phyloP scores from a whole-genome alignment of 1,140 invertebrate genomes.

The Leptopilina clavipes region DNA sequence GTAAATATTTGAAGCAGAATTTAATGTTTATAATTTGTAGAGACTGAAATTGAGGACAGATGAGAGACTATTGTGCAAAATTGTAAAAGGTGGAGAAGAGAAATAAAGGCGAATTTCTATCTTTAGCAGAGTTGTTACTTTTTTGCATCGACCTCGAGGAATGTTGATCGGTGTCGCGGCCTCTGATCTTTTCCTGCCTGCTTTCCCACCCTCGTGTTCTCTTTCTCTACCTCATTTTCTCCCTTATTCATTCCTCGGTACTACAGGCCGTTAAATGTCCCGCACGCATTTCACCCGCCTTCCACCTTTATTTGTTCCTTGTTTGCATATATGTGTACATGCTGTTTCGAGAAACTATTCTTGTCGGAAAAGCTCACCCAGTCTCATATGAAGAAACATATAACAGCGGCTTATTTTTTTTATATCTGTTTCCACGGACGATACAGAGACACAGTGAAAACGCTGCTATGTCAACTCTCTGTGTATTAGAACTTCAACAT shows the following conservation, averaged over 20 bases:
- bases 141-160: conserved; percentile 25
- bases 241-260: conserved; percentile 24
- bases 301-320: conserved; percentile 19
- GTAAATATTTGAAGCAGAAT: too few species aligned
- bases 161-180: conserved; percentile 30
- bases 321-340: background rate
- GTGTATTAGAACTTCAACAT: background rate
- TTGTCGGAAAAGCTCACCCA: conserved; percentile 6
- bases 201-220: conserved; percentile 4
- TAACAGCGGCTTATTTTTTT: too few species aligned
- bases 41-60: background rate
- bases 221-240: conserved; percentile 24
- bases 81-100: background rate
- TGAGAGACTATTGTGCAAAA: background rate
- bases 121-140: conserved; percentile 6
- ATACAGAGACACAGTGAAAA: too few species aligned
- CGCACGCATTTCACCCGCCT: conserved; percentile 26
- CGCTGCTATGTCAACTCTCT: too few species aligned
- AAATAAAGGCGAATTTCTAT: background rate
- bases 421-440: too few species aligned
- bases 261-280: conserved; percentile 27
- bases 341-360: conserved; percentile 8
- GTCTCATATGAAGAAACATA: background rate
- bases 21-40: background rate
- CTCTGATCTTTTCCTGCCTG: conserved; percentile 22